phyloP scores from a whole-genome alignment of 2,888 invertebrate genomes.

The Polymixis flavicincta region DNA sequence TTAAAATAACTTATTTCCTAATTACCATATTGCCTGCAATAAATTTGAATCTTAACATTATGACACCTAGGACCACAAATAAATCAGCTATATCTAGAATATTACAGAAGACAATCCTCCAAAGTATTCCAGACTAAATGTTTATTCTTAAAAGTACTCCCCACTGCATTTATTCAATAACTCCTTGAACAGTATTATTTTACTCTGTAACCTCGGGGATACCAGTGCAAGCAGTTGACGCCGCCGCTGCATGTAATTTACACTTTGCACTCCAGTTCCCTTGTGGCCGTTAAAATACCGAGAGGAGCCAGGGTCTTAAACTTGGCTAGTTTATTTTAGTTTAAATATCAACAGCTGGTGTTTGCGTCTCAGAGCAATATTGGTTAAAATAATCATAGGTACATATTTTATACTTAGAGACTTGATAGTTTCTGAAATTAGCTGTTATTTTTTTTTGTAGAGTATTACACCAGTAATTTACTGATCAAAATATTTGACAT shows the following conservation, averaged over 20 bases:
- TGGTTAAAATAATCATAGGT: conserved; percentile 5
- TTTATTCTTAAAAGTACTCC: conserved; percentile 4
- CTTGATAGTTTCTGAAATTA: not conserved
- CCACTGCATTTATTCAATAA: conserved; percentile 34
- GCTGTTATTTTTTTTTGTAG: no score
- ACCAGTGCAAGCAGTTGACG: conserved; percentile 32
- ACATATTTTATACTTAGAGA: no score
- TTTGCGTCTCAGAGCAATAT: not conserved
- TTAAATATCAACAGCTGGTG: conserved; percentile 13
- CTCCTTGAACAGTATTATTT: conserved; percentile 35
- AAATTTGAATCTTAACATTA: not conserved
- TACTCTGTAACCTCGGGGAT: conserved; percentile 29
- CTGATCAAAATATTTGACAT: not conserved
- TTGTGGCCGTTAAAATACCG: conserved; percentile 41
- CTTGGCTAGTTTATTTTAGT: conserved; percentile 39
- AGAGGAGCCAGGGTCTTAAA: conserved; percentile 36
- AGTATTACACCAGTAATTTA: not conserved
- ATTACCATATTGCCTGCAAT: no score
- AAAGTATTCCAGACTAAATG: not conserved
- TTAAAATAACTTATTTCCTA: no score
- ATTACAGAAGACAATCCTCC: no score
- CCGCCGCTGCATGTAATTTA: conserved; percentile 51
- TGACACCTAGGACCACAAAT: not conserved
- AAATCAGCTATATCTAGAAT: not conserved
- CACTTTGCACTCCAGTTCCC: conserved; percentile 52